Conservation (phyloP, 2,797 vertebrate species). For the Anabacerthia variegaticeps region DNA sequence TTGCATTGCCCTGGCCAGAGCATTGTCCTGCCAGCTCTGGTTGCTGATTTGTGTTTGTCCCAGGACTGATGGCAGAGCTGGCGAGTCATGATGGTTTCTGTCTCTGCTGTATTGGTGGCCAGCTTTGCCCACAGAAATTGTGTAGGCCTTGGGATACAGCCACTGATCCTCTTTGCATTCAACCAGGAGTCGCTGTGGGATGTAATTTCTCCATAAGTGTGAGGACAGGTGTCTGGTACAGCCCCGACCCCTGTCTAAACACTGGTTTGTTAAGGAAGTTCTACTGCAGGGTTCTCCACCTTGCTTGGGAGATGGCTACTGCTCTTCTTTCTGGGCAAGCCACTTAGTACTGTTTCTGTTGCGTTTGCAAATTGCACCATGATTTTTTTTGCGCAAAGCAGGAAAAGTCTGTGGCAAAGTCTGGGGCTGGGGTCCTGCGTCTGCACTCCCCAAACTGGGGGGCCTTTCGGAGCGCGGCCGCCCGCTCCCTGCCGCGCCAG, state of each 20-base stretch:
- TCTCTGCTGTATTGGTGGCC: background rate
- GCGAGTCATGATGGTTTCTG: background rate
- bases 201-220: background rate
- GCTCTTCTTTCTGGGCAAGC: background rate
- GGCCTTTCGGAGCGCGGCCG: accelerated
- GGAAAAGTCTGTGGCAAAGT: background rate
- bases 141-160: background rate
- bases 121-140: background rate
- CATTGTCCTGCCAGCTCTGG: background rate
- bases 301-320: background rate
- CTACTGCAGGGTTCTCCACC: background rate
- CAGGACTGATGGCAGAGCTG: background rate
- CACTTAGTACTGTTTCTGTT: background rate
- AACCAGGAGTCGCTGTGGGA: background rate
- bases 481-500: background rate
- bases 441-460: background rate
- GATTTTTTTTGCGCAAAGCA: background rate
- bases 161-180: background rate
- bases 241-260: accelerated
- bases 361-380: accelerated
- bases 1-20: background rate
- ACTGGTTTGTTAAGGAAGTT: background rate
- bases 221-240: accelerated
- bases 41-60: background rate
- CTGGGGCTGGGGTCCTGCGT: background rate